phyloP scores from a whole-genome alignment of 2,113 vertebrate species.

The Ciconia boyciana region DNA sequence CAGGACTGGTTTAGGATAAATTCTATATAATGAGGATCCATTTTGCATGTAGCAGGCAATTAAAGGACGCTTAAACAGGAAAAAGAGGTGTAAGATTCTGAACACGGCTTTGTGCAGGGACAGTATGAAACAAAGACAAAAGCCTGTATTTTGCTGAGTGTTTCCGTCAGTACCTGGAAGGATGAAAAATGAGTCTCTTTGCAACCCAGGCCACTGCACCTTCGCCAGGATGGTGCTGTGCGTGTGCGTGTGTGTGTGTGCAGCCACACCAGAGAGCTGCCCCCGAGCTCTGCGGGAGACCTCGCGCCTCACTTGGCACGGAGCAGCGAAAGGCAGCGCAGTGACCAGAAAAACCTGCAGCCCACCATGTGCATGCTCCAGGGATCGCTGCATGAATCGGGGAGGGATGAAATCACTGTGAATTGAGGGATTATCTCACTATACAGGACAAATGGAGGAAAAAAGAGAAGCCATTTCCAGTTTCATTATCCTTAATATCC shows the following conservation, averaged over 20 bases:
- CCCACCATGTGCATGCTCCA: not conserved
- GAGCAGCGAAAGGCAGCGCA: not conserved
- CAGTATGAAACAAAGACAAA: not conserved
- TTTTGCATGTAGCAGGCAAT: conserved; percentile 39
- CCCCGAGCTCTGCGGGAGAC: not conserved
- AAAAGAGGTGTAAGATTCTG: not conserved
- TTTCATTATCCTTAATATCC: not conserved
- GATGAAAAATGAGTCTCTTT: not conserved
- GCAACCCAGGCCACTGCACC: not conserved
- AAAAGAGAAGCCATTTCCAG: not conserved
- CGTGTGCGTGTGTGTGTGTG: not conserved
- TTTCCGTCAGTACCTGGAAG: not conserved
- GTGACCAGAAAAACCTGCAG: not conserved
- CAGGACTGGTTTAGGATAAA: conserved; percentile 25
- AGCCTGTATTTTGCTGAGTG: not conserved
- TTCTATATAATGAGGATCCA: conserved; percentile 50
- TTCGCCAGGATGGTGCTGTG: not conserved
- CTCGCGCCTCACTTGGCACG: not conserved
- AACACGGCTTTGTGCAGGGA: not conserved
- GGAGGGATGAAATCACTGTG: not conserved
- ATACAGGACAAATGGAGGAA: not conserved
- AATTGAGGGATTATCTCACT: not conserved
- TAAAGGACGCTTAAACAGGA: conserved; percentile 3
- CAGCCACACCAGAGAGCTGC: not conserved
- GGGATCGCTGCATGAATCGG: not conserved